Evolutionary conservation across 2,888 invertebrate genomes (phyloP).

Genomic region (Hypena proboscidalis): DNA sequence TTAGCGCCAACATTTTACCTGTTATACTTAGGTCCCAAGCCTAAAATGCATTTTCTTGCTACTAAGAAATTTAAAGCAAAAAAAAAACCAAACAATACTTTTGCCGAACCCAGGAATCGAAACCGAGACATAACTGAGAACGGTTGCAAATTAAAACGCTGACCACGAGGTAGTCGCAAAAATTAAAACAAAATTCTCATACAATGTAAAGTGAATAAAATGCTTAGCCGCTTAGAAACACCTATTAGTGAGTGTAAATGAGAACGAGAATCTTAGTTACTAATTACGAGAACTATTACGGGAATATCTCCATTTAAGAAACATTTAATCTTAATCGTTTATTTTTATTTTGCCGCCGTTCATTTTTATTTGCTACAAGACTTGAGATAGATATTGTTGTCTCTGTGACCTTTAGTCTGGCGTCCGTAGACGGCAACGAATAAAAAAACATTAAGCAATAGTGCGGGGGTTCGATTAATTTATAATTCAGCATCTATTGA

Average conservation of each 20-base stretch:
- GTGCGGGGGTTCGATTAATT: too few species aligned
- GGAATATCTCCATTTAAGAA: conserved; percentile 10
- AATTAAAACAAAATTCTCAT: too few species aligned
- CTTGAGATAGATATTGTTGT: conserved; percentile 17
- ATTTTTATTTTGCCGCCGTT: conserved; percentile 18
- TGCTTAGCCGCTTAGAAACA: conserved; percentile 1
- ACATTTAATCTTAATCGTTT: conserved; percentile 19
- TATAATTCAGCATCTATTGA: conserved; percentile 20
- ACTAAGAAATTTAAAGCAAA: too few species aligned
- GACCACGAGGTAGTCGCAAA: too few species aligned
- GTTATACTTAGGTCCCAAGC: too few species aligned
- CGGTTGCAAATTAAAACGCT: too few species aligned
- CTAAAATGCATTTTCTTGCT: too few species aligned
- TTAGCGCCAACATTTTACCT: too few species aligned
- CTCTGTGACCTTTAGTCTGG: conserved; percentile 13
- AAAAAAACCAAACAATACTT: too few species aligned
- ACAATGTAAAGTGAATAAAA: conserved; percentile 2
- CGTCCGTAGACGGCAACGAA: conserved; percentile 20
- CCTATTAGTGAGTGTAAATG: conserved; percentile 1
- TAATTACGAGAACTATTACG: conserved; percentile 19
- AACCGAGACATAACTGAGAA: too few species aligned
- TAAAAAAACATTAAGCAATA: too few species aligned
- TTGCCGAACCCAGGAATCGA: too few species aligned
- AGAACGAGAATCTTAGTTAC: conserved; percentile 3
- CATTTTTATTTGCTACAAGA: conserved; percentile 21